These are phyloP conservation scores for human (Homo sapiens) DNA, from an alignment of 2,113 vertebrate species.

Conservation along the genomic window GRCh38 chr2:121431501-121432000, in stretches of 20 bases:
- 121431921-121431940: background rate
- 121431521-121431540: background rate
- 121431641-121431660: background rate
- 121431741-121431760: background rate
- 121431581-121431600: slow-evolving; percentile 17
- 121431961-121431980: background rate
- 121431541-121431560: background rate
- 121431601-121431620: background rate
- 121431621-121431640: background rate
- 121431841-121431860: background rate
- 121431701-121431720: background rate
- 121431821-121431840: background rate
- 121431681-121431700: background rate
- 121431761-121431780: background rate
- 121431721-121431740: background rate
- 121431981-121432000: background rate
- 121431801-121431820: background rate
- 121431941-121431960: background rate
- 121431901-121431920: background rate
- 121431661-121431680: background rate
- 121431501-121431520: background rate
- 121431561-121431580: background rate
- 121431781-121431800: background rate
- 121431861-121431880: background rate
- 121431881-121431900: slow-evolving; percentile 5